Base-by-base conservation (phyloP, 2,888 invertebrate genomes). In the Acleris emargana region DNA sequence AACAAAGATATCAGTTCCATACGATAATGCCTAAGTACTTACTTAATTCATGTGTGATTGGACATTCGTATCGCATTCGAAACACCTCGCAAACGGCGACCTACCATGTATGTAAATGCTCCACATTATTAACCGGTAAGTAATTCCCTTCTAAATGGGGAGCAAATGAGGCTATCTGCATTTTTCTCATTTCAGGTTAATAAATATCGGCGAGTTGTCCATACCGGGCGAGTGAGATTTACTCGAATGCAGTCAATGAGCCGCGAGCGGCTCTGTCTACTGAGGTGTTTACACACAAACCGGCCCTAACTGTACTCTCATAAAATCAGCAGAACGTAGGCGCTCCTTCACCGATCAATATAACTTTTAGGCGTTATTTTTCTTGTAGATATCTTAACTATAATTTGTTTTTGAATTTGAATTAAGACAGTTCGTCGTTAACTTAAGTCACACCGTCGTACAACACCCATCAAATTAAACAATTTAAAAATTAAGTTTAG, bases 151-250 rank as follows among this genome's bases (percentile, higher is more conserved):
- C 68, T 72, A 71, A 63, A 68, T 69, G 69, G 73, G 75, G 73
- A 76, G 77, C 74, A 76, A 80, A 80, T 76, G 76, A 71, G 74
- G 70, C 73, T 71, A 75, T 70, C 81, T 74, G 80, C 87, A 88
- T 89, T 88, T 87, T 87, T 88, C 82, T 84, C 84, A 86, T 87
- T 88, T 83, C 80, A 86, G 86, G 87, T 86, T 88, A 89, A 89
- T 89, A 87, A 88, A 90, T 88, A 88, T 84, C 84, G 80, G 77
- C 76, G 75, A 73, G 72, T 73, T 77, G 74, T 72, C 84, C 84
- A 77, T 84, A 81, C 74, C 63, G 71, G 79, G 80, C 73, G 75
- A 77, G 75, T 70, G 79, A 83, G 81, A 80, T 79, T 84, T 79
- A 84, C 83, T 84, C 83, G 83, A 82, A 84, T 83, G 80, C 79